Percentiles rank a stretch among this genome's conserved stretches.
Evolutionary conservation across 2,113 vertebrate genomes (phyloP).

Genomic region (Catagonus wagneri): DNA sequence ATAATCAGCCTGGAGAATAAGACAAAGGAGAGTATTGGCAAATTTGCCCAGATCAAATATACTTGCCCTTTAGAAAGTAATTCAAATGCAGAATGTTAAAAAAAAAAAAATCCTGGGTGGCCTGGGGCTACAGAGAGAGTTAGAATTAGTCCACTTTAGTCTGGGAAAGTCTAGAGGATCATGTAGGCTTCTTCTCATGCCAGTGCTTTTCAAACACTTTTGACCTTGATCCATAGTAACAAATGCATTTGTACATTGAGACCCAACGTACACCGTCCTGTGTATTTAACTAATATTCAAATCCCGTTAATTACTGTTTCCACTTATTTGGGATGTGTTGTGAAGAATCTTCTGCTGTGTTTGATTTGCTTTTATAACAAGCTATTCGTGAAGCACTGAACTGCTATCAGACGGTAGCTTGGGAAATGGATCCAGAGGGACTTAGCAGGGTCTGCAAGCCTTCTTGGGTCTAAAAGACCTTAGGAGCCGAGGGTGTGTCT

Average conservation of each 20-base stretch:
- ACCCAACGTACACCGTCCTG: background rate
- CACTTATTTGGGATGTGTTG: background rate
- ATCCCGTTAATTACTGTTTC: background rate
- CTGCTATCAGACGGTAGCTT: background rate
- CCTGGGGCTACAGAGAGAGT: background rate
- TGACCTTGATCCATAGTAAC: conserved; percentile 48
- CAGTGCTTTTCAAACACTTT: background rate
- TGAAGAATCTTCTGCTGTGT: background rate
- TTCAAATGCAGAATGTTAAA: conserved; percentile 28
- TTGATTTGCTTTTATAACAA: background rate
- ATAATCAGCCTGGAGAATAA: conserved; percentile 42
- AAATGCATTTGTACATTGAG: conserved; percentile 17
- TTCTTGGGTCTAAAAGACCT: background rate
- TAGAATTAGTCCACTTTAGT: background rate
- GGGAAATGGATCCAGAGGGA: conserved; percentile 20
- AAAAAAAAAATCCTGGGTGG: conserved; percentile 25
- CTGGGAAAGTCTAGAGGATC: background rate
- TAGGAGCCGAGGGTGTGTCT: background rate
- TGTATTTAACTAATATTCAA: background rate
- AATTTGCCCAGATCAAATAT: conserved; percentile 2
- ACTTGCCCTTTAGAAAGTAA: conserved; percentile 49
- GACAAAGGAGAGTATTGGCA: conserved; percentile 20
- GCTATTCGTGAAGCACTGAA: background rate
- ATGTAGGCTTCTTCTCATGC: background rate
- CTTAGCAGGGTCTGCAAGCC: background rate